Evolutionary conservation across 1,140 invertebrate species (phyloP).

Genomic region (Drosophila tsacasi): DNA sequence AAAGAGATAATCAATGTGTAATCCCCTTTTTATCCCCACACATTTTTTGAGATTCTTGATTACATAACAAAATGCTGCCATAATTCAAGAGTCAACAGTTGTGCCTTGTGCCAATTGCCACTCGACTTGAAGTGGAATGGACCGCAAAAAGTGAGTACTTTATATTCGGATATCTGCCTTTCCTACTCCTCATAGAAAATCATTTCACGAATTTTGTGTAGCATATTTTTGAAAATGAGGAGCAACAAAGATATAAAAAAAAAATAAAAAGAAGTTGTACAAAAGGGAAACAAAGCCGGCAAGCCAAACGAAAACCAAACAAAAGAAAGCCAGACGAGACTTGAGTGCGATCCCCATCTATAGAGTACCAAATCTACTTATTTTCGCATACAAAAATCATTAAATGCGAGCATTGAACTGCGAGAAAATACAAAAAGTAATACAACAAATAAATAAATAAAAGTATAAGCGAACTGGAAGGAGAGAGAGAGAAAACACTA

Average conservation of each 20-base stretch:
- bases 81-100: constrained; percentile 9
- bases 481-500: constrained; percentile 17
- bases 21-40: constrained; percentile 12
- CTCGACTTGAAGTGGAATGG: constrained; percentile 61
- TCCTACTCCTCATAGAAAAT: constrained; percentile 48
- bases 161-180: constrained; percentile 7
- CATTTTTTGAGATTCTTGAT: constrained; percentile 41
- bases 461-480: constrained; percentile 3
- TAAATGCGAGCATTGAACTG: constrained; percentile 81
- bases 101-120: constrained; percentile 57
- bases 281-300: constrained; percentile 19
- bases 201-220: constrained; percentile 55
- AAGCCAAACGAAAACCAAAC: constrained; percentile 44
- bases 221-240: constrained; percentile 14
- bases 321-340: constrained; percentile 77
- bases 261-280: not conserved
- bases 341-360: constrained; percentile 55
- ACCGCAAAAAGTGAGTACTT: constrained; percentile 42
- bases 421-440: not conserved
- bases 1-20: constrained; percentile 18
- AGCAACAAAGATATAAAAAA: not conserved
- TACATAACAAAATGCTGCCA: constrained; percentile 63
- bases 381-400: constrained; percentile 83
- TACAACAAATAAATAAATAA: constrained; percentile 23
- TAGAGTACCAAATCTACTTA: constrained; percentile 77